Conservation (phyloP, 2,797 vertebrate genomes). For the Scleropages formosus region DNA sequence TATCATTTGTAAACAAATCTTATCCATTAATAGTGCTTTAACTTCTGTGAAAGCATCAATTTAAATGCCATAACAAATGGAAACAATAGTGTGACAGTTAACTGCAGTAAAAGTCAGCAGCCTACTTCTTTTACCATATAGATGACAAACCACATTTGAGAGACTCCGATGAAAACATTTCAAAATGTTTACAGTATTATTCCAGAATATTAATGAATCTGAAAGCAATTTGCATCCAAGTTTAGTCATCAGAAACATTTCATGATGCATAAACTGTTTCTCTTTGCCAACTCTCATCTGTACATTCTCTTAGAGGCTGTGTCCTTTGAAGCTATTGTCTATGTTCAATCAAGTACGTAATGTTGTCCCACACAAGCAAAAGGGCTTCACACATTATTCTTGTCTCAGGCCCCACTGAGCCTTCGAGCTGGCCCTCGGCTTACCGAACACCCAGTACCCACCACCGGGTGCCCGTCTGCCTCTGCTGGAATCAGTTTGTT, state of each 20-base stretch:
- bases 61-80: not conserved
- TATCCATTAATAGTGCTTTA: too few relatives aligned
- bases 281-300: not conserved
- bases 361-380: not conserved
- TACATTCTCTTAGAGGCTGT: not conserved
- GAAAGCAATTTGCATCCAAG: not conserved
- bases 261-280: not conserved
- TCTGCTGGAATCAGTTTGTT: not conserved
- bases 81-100: not conserved
- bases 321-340: not conserved
- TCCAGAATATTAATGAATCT: constrained; percentile 19
- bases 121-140: not conserved
- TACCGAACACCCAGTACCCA: not conserved
- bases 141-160: constrained; percentile 9
- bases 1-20: too few relatives aligned
- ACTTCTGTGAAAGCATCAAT: not conserved
- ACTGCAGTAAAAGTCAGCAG: not conserved
- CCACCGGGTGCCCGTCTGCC: not conserved
- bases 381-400: not conserved
- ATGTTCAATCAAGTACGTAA: not conserved
- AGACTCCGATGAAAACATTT: not conserved
- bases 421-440: not conserved
- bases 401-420: not conserved
- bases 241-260: constrained; percentile 6
- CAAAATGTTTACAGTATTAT: not conserved